These are phyloP conservation scores for Andrena bucephala DNA, from an alignment of 2,888 invertebrate species.

Conservation along the genomic window DNA sequence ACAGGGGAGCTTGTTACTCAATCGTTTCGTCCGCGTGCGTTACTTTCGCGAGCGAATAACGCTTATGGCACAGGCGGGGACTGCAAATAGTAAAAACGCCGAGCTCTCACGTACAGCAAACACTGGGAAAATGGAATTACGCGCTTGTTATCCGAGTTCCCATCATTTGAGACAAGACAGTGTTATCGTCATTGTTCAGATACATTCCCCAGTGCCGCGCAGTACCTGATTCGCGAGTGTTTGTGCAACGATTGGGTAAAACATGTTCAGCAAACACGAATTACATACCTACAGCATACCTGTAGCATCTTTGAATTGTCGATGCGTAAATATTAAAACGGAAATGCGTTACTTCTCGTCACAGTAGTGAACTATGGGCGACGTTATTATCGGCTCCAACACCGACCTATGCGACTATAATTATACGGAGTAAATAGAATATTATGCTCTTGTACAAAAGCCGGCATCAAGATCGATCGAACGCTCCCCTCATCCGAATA, in stretches of 20 bases:
- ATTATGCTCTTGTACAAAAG: too few species aligned
- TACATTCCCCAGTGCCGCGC: not conserved
- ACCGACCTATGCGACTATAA: too few species aligned
- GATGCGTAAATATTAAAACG: not conserved
- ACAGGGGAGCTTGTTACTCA: not conserved
- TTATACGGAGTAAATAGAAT: too few species aligned
- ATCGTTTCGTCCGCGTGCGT: slow-evolving; percentile 13
- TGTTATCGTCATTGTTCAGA: not conserved
- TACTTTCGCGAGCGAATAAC: not conserved
- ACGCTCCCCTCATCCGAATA: not conserved
- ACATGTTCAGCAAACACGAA: not conserved
- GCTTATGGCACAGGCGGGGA: not conserved
- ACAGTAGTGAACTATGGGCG: not conserved
- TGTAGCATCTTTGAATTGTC: not conserved
- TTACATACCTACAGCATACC: not conserved
- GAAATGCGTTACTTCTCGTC: not conserved
- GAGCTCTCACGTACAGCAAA: slow-evolving; percentile 42
- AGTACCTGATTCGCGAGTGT: not conserved
- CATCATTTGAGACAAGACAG: slow-evolving; percentile 7
- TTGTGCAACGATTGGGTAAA: not conserved
- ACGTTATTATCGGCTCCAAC: too few species aligned
- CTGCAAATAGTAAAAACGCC: slow-evolving; percentile 50
- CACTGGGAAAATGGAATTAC: slow-evolving; percentile 46
- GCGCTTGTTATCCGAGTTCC: not conserved
- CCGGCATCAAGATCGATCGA: not conserved